These are phyloP conservation scores for Calameuta idolon DNA, from an alignment of 2,888 invertebrate species.

Conservation along the genomic window DNA sequence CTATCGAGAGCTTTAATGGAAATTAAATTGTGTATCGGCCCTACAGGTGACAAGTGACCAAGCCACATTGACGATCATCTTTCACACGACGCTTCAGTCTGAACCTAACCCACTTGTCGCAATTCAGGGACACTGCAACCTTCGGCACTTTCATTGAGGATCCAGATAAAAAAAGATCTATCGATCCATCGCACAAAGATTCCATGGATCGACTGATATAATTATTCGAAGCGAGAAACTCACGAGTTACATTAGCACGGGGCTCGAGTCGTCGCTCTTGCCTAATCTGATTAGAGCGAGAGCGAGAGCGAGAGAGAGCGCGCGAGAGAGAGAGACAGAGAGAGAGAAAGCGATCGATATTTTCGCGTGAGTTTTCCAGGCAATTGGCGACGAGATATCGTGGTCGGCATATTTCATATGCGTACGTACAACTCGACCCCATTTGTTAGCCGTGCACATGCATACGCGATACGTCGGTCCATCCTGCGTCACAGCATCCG, in stretches of 20 bases:
- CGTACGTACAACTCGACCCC: slow-evolving; percentile 48
- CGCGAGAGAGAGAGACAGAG: no score
- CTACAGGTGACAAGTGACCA: no score
- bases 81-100: no score
- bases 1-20: slow-evolving; percentile 33
- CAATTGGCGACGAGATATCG: slow-evolving; percentile 60
- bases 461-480: slow-evolving; percentile 20
- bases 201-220: no score
- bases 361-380: slow-evolving; percentile 62
- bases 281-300: slow-evolving; percentile 1
- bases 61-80: no score
- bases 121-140: no score
- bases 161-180: no score
- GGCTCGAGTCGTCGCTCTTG: not conserved
- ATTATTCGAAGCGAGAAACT: no score
- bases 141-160: no score
- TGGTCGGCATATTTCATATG: slow-evolving; percentile 58
- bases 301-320: not conserved
- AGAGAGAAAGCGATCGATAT: slow-evolving; percentile 49
- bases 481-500: slow-evolving; percentile 17
- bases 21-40: slow-evolving; percentile 33
- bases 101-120: no score
- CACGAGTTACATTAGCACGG: no score
- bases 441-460: slow-evolving; percentile 39
- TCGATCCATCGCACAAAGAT: no score